Percentiles rank a stretch among this genome's conserved stretches.
These are phyloP conservation scores for Drosophila dives DNA, from an alignment of 2,888 invertebrate genomes.

Conservation along the genomic window DNA sequence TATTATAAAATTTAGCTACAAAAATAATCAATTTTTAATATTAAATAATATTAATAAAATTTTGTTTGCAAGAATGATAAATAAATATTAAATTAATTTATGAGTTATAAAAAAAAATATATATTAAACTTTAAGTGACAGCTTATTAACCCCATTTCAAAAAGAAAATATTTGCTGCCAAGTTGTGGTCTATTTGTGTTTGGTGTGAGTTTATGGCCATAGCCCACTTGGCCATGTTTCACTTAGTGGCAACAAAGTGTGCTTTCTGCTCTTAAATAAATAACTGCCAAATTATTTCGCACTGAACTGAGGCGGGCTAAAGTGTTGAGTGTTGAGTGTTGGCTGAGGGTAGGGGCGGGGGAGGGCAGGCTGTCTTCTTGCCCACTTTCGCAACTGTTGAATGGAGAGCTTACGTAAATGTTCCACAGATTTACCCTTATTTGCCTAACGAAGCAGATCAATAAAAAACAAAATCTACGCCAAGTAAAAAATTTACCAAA, in stretches of 20 bases:
- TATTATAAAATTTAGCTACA: background rate
- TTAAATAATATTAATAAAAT: background rate
- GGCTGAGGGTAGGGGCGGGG: accelerated
- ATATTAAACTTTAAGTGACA: background rate
- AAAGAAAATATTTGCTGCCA: background rate
- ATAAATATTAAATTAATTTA: background rate
- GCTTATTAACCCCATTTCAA: background rate
- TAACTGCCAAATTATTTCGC: conserved; percentile 37
- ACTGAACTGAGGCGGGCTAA: background rate
- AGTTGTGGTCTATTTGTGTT: conserved; percentile 7
- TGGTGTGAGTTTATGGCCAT: conserved; percentile 22
- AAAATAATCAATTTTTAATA: background rate
- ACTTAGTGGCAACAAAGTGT: conserved; percentile 41
- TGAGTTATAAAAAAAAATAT: background rate
- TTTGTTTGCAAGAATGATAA: background rate
- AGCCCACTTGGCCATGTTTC: conserved; percentile 51
- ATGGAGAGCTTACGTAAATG: conserved; percentile 56
- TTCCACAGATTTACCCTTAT: conserved; percentile 35
- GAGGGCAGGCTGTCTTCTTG: no score
- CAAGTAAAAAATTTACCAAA: background rate
- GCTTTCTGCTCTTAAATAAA: conserved; percentile 39
- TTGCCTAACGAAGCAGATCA: background rate
- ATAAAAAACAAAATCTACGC: conserved; percentile 1
- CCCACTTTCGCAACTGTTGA: conserved; percentile 14
- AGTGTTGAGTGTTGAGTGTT: background rate